These are phyloP conservation scores for Nansenia antarctica DNA, from an alignment of 2,113 vertebrate genomes.

Conservation along the genomic window DNA sequence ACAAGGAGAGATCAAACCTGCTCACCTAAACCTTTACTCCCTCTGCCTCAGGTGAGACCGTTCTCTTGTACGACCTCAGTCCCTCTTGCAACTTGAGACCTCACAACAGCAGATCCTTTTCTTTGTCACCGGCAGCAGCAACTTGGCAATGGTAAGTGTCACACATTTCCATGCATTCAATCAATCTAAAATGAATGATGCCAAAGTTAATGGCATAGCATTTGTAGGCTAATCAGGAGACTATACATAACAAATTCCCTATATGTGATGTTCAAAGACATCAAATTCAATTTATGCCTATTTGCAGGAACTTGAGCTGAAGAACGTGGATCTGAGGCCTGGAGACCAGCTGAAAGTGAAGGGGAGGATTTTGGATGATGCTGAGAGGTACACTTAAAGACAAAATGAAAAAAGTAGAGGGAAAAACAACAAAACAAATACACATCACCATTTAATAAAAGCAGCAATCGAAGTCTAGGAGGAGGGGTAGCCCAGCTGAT, in stretches of 20 bases:
- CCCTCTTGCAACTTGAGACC: background rate
- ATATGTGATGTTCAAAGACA: background rate
- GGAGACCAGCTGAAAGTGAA: conserved; percentile 82
- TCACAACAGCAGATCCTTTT: too few species aligned
- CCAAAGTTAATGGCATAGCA: too few species aligned
- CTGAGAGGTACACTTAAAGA: conserved; percentile 64
- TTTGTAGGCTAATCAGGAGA: too few species aligned
- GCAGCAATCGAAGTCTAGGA: background rate
- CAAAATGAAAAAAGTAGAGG: background rate
- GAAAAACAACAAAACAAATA: background rate
- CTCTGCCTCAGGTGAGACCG: background rate
- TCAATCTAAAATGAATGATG: background rate
- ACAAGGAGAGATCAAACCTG: background rate
- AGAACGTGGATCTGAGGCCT: conserved; percentile 70
- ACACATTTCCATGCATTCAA: background rate
- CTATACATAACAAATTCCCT: background rate
- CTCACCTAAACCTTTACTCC: background rate
- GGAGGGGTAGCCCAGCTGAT: too few species aligned
- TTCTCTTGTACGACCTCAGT: background rate
- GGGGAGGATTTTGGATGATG: conserved; percentile 67
- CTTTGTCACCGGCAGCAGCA: background rate
- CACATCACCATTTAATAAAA: background rate
- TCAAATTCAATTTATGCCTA: background rate
- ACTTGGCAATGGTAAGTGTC: background rate
- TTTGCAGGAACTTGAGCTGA: conserved; percentile 73